Conservation (phyloP, 2,888 invertebrate genomes). For the Anorthoa munda region DNA sequence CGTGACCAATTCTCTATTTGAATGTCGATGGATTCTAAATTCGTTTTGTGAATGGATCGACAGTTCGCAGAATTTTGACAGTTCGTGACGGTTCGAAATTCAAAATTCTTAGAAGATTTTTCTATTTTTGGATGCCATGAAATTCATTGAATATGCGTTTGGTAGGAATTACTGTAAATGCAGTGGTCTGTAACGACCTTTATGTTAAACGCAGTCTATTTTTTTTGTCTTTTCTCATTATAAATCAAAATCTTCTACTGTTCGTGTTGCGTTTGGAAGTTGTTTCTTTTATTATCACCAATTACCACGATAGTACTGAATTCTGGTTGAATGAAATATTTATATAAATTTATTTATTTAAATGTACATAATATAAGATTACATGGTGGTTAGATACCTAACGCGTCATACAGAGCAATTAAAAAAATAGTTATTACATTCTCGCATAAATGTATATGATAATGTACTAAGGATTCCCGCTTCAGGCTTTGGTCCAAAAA, state of each 20-base stretch:
- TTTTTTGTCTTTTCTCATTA: not conserved
- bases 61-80: conserved; percentile 46
- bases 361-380: no score
- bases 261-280: not conserved
- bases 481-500: no score
- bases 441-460: no score
- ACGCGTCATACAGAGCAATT: no score
- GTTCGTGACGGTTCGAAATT: conserved; percentile 51
- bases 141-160: conserved; percentile 33
- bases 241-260: not conserved
- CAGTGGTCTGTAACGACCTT: conserved; percentile 21
- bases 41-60: conserved; percentile 38
- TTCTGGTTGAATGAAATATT: not conserved
- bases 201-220: not conserved
- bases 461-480: no score
- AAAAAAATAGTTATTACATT: no score
- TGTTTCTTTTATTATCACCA: conserved; percentile 33
- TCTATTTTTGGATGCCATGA: conserved; percentile 22
- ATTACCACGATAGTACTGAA: conserved; percentile 27
- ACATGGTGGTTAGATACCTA: no score
- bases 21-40: conserved; percentile 44
- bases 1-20: conserved; percentile 56
- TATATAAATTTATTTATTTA: no score
- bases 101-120: conserved; percentile 24
- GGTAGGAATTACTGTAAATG: conserved; percentile 20